Percentiles rank a stretch among this genome's conserved stretches.
Conservation (phyloP, 2,888 invertebrate genomes). For the Galerucella nymphaeae region DNA sequence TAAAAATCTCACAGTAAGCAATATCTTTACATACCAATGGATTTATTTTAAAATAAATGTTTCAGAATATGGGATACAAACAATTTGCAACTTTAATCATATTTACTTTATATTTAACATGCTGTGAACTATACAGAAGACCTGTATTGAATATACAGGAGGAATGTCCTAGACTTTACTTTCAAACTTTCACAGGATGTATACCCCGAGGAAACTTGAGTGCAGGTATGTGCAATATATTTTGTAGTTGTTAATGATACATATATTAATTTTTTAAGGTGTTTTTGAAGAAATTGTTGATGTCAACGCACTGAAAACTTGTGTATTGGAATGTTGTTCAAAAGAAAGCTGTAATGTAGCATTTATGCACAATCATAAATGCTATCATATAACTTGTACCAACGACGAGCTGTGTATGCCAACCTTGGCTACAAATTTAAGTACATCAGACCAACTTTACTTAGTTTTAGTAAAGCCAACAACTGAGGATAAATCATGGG, state of each 20-base stretch:
- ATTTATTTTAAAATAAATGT: conserved; percentile 3
- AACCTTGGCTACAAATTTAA: conserved; percentile 70
- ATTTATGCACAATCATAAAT: conserved; percentile 79
- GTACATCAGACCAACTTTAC: conserved; percentile 71
- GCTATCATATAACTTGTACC: conserved; percentile 81
- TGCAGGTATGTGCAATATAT: conserved; percentile 52
- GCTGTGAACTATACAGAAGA: conserved; percentile 43
- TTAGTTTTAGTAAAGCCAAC: conserved; percentile 83
- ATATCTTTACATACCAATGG: not conserved
- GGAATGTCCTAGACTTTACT: conserved; percentile 58
- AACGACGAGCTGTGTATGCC: conserved; percentile 80
- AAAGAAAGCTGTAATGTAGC: conserved; percentile 80
- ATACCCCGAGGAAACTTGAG: conserved; percentile 60
- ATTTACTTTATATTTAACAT: conserved; percentile 37
- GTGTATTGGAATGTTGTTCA: conserved; percentile 76
- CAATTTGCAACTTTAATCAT: conserved; percentile 27
- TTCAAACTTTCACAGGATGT: conserved; percentile 58
- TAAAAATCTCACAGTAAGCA: not conserved
- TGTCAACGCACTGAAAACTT: conserved; percentile 70
- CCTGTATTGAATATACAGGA: conserved; percentile 44
- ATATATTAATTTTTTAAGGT: conserved; percentile 50
- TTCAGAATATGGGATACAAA: conserved; percentile 23
- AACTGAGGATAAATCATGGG: conserved; percentile 68
- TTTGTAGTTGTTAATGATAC: conserved; percentile 24
- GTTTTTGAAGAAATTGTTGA: conserved; percentile 69